These are phyloP conservation scores for Rhinichthys osculus DNA, from an alignment of 2,797 vertebrate species.

Conservation along the genomic window DNA sequence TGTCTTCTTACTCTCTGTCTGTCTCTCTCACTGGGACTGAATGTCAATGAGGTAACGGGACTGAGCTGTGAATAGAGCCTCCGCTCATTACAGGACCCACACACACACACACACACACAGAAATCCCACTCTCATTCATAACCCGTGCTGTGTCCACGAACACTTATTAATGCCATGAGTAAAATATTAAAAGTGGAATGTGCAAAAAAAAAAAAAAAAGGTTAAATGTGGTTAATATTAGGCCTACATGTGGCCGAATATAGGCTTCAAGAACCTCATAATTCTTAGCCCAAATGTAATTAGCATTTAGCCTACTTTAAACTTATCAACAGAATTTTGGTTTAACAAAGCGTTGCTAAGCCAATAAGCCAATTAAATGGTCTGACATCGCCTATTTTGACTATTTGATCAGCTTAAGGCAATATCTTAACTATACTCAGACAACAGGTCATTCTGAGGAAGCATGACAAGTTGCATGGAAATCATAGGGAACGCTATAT, in stretches of 20 bases:
- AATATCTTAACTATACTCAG: not conserved
- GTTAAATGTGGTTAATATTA: too few species aligned
- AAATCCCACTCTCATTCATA: not conserved
- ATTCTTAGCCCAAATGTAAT: not conserved
- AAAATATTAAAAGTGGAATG: too few species aligned
- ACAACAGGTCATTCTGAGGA: not conserved
- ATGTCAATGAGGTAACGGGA: slow-evolving; percentile 85
- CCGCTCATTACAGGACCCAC: slow-evolving; percentile 45
- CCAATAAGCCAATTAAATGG: not conserved
- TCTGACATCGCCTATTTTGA: not conserved
- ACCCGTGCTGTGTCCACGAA: not conserved
- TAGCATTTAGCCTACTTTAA: not conserved
- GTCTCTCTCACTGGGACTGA: slow-evolving; percentile 72
- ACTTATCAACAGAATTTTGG: not conserved
- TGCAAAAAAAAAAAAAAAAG: too few species aligned
- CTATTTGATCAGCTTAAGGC: not conserved
- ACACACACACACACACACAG: not conserved
- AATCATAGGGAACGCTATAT: not conserved
- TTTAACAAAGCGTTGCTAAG: not conserved
- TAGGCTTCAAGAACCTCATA: not conserved
- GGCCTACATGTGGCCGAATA: not conserved
- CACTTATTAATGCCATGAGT: not conserved
- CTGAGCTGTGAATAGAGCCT: slow-evolving; percentile 74
- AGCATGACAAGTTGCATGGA: not conserved
- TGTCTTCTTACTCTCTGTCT: slow-evolving; percentile 55